Base-by-base conservation (phyloP, 2,888 invertebrate genomes). In the Chromoteleia sp. region DNA sequence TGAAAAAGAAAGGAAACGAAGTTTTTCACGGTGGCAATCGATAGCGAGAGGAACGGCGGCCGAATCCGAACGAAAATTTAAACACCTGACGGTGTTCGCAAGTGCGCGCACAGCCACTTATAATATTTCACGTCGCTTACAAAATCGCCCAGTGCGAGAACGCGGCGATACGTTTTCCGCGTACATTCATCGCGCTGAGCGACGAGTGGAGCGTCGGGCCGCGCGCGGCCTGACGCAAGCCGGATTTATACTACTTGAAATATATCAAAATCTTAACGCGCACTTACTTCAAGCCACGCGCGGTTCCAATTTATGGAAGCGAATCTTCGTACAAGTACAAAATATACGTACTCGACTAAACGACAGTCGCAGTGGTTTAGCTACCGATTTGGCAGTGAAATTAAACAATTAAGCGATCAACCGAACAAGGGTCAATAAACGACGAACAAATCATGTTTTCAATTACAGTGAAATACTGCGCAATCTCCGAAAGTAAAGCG, bases 231-330 rank as follows among this genome's bases (percentile, higher is more conserved):
- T 78, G 77, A 78, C 77, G 7, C 33, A 45, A 78, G 21, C n/a
- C 56, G 63, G 29, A 30, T 39, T 65, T 41, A 8, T 21, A 56
- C 77, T 71, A 71, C 77, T 78, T 71, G 52, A 70, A 70, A 74
- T 63, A 54, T 45, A 77, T 70, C 61, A 61, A 70, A 70, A 71
- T 65, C 41, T 21, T 45, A 29, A 33, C 17, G 45, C 59, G 68
- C 68, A 68, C 68, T 61, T 76, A 45, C 15, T 43, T 68, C 76
- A 30, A 45, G 56, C 21, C 56, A 29, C 54, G 17, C 33, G 14
- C 30, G n/a, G 14, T 33, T 12, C 29, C 19, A 33, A 63, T 54
- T 52, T 54, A 52, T 54, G 73, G 54, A 73, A 73, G 61, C 63
- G 52, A 63, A 33, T 63, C 43, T 29, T 63, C 21, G 63, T 48